Percentiles rank a stretch among this genome's conserved stretches.
Evolutionary conservation across 2,888 invertebrate species (phyloP).

Genomic region (Osmoderma eremita): DNA sequence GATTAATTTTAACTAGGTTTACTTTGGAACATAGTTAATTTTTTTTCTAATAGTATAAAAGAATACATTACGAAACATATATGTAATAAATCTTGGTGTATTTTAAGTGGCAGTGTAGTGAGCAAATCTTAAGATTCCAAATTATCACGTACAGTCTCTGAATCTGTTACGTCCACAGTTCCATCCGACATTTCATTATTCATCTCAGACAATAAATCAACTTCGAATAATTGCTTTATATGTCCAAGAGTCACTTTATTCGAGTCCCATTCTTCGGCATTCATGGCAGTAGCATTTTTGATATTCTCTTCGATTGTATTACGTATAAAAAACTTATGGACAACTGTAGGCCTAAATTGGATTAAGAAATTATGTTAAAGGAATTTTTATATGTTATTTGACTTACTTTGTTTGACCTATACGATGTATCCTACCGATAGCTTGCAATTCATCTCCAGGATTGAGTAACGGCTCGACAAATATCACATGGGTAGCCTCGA

Average conservation of each 20-base stretch:
- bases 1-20: no score
- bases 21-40: no score
- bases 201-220: neutral
- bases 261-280: conserved; percentile 60
- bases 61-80: no score
- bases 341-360: conserved; percentile 68
- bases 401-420: conserved; percentile 78
- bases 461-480: conserved; percentile 80
- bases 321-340: conserved; percentile 76
- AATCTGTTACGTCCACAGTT: neutral
- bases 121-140: conserved; percentile 1
- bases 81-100: no score
- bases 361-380: conserved; percentile 9
- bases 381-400: conserved; percentile 23
- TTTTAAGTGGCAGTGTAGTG: no score
- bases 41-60: no score
- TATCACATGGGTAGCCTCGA: conserved; percentile 81
- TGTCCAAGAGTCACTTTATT: conserved; percentile 63
- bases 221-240: conserved; percentile 60
- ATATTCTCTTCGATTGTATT: conserved; percentile 79
- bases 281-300: conserved; percentile 64
- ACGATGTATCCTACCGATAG: conserved; percentile 80
- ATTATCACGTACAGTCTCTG: neutral
- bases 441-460: conserved; percentile 78
- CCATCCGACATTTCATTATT: neutral